These are phyloP conservation scores for Lepidocyrtoides sp. DNA, from an alignment of 2,888 invertebrate species.

Conservation along the genomic window DNA sequence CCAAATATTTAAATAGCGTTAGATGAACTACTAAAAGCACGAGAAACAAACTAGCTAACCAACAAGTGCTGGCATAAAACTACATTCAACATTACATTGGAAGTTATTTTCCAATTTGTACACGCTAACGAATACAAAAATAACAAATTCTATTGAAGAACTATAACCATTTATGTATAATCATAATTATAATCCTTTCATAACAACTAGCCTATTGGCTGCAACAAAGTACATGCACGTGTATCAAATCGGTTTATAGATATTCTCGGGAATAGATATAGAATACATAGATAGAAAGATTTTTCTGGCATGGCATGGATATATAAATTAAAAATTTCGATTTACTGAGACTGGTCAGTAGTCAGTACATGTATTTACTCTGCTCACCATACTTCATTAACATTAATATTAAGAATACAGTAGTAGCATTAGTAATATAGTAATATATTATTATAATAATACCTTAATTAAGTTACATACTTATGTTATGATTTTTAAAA, in stretches of 20 bases:
- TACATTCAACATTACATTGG: too few species aligned
- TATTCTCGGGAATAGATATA: background rate
- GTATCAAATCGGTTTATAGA: background rate
- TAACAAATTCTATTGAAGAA: slow-evolving; percentile 44
- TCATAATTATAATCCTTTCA: background rate
- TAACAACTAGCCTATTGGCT: background rate
- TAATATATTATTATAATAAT: too few species aligned
- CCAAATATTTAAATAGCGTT: too few species aligned
- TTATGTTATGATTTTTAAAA: background rate
- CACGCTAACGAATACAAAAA: slow-evolving; percentile 49
- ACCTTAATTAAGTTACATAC: background rate
- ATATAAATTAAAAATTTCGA: background rate
- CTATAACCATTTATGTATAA: too few species aligned
- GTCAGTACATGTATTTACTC: background rate
- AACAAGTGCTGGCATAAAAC: too few species aligned
- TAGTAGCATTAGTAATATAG: too few species aligned
- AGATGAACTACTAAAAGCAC: too few species aligned
- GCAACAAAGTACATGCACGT: background rate
- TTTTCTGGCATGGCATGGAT: background rate
- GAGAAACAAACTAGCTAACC: too few species aligned
- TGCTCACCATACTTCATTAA: too few species aligned
- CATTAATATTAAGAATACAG: too few species aligned
- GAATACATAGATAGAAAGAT: too few species aligned
- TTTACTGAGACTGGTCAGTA: background rate
- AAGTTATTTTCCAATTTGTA: too few species aligned